A percentile compares a stretch with the other conserved stretches of the same genome.
Evolutionary conservation across 2,797 vertebrate species (phyloP).

Genomic region (Hyperoplus immaculatus): DNA sequence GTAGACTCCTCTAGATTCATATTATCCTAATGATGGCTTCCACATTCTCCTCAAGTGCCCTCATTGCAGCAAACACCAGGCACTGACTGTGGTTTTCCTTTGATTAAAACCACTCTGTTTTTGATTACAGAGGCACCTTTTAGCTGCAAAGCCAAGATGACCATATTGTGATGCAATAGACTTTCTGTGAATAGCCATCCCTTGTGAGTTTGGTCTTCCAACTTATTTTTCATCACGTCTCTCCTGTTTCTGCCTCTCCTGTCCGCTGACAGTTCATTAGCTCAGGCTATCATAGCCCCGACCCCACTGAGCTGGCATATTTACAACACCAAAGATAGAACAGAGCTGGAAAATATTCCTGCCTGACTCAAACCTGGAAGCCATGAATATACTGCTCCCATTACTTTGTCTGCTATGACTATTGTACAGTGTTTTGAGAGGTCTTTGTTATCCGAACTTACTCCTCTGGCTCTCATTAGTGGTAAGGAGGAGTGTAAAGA

Average conservation of each 20-base stretch:
- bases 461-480: conserved; percentile 18
- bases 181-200: conserved; percentile 39
- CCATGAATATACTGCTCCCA: conserved; percentile 12
- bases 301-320: conserved; percentile 60
- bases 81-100: conserved; percentile 31
- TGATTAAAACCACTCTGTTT: conserved; percentile 43
- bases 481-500: conserved; percentile 11
- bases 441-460: background rate
- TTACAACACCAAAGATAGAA: conserved; percentile 66
- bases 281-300: conserved; percentile 39
- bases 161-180: conserved; percentile 48
- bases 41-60: conserved; percentile 12
- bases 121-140: conserved; percentile 45
- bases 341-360: conserved; percentile 36
- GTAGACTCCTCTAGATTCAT: background rate
- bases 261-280: conserved; percentile 71
- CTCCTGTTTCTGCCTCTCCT: conserved; percentile 2
- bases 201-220: conserved; percentile 13
- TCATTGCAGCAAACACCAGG: conserved; percentile 22
- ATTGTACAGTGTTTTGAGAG: background rate
- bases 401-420: conserved; percentile 15
- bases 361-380: conserved; percentile 31
- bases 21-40: background rate
- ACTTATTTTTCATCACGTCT: conserved; percentile 34
- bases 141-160: conserved; percentile 31